A percentile compares a stretch with the other conserved stretches of the same genome.
These are phyloP conservation scores for Tapirus indicus DNA, from an alignment of 2,797 vertebrate species.

Conservation along the genomic window DNA sequence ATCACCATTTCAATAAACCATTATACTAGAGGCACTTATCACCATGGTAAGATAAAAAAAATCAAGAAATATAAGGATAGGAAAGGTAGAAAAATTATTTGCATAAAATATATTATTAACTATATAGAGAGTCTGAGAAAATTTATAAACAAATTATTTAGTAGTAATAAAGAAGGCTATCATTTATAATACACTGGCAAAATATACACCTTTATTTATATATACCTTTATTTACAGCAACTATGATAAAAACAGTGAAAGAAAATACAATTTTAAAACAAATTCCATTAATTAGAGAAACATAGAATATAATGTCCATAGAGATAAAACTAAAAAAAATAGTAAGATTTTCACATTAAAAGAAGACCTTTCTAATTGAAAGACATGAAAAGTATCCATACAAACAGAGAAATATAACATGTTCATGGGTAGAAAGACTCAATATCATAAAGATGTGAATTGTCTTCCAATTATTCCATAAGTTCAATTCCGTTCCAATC, in stretches of 20 bases:
- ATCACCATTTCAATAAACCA: background rate
- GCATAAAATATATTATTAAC: background rate
- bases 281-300: background rate
- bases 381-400: background rate
- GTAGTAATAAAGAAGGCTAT: background rate
- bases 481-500: background rate
- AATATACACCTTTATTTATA: background rate
- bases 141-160: conserved; percentile 4
- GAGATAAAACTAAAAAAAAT: background rate
- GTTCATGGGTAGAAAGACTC: background rate
- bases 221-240: background rate
- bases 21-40: background rate
- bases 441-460: background rate
- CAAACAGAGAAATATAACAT: background rate
- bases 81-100: background rate
- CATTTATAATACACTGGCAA: background rate
- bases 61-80: background rate
- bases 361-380: background rate
- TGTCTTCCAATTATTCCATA: background rate
- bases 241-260: background rate
- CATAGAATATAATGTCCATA: background rate
- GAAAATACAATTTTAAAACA: conserved; percentile 19
- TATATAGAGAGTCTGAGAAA: background rate
- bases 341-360: background rate
- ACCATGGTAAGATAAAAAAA: background rate